Percentiles rank a stretch among this genome's conserved stretches.
These are phyloP conservation scores for Psittacula derbiana DNA, from an alignment of 2,797 vertebrate species.

Conservation along the genomic window DNA sequence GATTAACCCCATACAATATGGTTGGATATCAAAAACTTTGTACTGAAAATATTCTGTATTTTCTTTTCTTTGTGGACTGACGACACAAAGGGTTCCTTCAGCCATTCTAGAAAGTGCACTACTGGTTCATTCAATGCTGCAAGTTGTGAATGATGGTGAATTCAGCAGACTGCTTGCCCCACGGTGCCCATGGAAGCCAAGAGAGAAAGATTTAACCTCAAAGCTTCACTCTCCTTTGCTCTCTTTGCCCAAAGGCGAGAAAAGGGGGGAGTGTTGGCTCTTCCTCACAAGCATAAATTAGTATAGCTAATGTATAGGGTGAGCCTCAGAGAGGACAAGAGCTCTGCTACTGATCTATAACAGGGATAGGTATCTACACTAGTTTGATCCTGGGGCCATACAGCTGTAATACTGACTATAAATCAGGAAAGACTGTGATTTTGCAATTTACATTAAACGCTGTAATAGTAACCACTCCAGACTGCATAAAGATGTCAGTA, in stretches of 20 bases:
- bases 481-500: not conserved
- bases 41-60: not conserved
- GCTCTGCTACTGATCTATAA: not conserved
- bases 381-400: not conserved
- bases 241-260: not conserved
- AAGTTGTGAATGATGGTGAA: not conserved
- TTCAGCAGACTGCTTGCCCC: not conserved
- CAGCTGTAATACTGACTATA: not conserved
- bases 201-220: not conserved
- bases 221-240: not conserved
- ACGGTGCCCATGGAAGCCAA: not conserved
- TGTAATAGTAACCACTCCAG: not conserved
- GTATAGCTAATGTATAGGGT: not conserved
- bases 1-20: not conserved
- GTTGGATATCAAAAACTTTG: not conserved
- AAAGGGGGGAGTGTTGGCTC: not conserved
- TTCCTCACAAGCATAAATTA: not conserved
- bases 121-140: fast-evolving
- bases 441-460: not conserved
- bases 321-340: not conserved
- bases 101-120: not conserved
- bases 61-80: not conserved
- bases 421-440: not conserved
- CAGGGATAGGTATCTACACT: not conserved
- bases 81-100: not conserved